These are phyloP conservation scores for Uloborus plumipes DNA, from an alignment of 2,888 invertebrate genomes.

Conservation along the genomic window DNA sequence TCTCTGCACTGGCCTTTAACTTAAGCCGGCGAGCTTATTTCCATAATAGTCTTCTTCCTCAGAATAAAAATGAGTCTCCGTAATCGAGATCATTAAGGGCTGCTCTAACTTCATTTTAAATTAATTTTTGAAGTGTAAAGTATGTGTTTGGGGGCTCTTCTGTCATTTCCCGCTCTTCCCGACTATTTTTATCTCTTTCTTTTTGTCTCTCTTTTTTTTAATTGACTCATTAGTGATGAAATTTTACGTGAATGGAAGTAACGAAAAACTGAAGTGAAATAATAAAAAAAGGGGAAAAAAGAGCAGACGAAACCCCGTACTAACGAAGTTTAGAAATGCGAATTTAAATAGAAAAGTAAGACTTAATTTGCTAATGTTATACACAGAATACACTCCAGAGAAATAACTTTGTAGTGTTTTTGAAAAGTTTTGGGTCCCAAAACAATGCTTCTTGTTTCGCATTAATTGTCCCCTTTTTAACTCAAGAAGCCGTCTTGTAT, in stretches of 20 bases:
- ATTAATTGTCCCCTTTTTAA: too few species aligned
- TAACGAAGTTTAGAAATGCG: too few species aligned
- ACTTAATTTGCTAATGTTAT: too few species aligned
- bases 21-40: constrained; percentile 55
- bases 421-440: too few species aligned
- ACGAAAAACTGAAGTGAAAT: background rate
- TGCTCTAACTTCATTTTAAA: constrained; percentile 60
- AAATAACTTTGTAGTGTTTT: too few species aligned
- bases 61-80: constrained; percentile 54
- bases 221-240: constrained; percentile 20
- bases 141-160: constrained; percentile 21
- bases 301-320: too few species aligned
- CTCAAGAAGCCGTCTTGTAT: too few species aligned
- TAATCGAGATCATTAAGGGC: constrained; percentile 62
- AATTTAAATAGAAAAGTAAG: too few species aligned
- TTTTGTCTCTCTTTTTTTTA: constrained; percentile 40
- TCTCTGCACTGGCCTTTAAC: constrained; percentile 13
- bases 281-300: too few species aligned
- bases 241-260: constrained; percentile 26
- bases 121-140: constrained; percentile 64
- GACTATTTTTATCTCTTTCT: constrained; percentile 31
- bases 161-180: background rate
- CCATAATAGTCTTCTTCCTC: constrained; percentile 51
- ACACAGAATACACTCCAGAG: too few species aligned
- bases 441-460: too few species aligned